Percentiles rank a stretch among this genome's conserved stretches.
Conservation (phyloP, 2,113 vertebrate genomes). For the Fulmarus glacialis region DNA sequence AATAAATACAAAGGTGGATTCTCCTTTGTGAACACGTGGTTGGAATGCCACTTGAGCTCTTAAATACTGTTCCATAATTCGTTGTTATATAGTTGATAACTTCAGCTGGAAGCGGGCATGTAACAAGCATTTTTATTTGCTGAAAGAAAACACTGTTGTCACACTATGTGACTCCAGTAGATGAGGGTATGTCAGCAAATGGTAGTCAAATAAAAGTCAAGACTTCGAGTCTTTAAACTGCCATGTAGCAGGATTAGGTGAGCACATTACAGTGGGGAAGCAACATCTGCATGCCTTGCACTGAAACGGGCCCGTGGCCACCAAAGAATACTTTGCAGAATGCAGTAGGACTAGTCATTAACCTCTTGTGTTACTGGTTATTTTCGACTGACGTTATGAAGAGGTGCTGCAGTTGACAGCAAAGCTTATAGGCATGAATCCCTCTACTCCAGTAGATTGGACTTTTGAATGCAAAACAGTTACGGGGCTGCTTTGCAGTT, state of each 20-base stretch:
- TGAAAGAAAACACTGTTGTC: not conserved
- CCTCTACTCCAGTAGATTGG: not conserved
- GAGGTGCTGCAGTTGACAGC: not conserved
- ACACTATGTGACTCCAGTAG: not conserved
- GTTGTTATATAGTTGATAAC: not conserved
- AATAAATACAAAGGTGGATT: conserved; percentile 23
- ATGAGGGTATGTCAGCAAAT: not conserved
- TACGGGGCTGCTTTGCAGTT: not conserved
- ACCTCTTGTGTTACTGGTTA: not conserved
- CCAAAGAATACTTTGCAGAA: not conserved
- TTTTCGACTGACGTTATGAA: not conserved
- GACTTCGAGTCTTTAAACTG: not conserved
- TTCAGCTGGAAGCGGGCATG: not conserved
- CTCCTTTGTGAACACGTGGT: not conserved
- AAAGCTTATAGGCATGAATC: not conserved
- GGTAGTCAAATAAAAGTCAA: not conserved
- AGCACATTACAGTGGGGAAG: not conserved
- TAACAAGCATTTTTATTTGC: not conserved
- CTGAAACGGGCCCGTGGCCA: not conserved
- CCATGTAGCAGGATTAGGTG: not conserved
- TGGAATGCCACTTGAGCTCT: conserved; percentile 6
- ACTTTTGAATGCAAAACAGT: not conserved
- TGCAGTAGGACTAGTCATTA: not conserved
- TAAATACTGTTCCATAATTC: conserved; percentile 13
- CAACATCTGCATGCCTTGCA: not conserved